Evolutionary conservation across 1,140 invertebrate species (phyloP), one percentile per base, ranked within the genome.

Genomic region (Zaprionus vittiger): DNA sequence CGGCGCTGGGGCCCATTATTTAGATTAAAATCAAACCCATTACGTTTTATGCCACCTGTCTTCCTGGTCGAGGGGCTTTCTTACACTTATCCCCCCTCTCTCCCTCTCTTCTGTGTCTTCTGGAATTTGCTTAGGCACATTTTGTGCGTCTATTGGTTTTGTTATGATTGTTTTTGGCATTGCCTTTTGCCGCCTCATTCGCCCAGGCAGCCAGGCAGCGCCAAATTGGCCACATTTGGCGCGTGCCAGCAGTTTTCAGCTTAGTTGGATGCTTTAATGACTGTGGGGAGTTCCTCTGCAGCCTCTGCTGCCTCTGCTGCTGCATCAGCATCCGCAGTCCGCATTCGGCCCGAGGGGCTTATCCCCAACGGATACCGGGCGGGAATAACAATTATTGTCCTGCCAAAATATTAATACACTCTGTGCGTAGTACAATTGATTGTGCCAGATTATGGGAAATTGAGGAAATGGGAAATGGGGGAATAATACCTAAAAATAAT

Each of bases 21-120:
- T 84, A 89, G 84, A 87, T 87, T 83, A 87, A 79, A 87, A 87
- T 87, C 84, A 87, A 89, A 87, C 78, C 77, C 77, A 89, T 89
- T 83, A 72, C 78, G 67, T 73, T 76, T 89, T 75, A 81, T 75
- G 80, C 70, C 84, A 87, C 84, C 84, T 83, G 83, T 73, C 76
- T 63, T 66, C 67, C 41, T 17, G 41, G n/a, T 17, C 41, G 37
- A 12, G 11, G 74, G 61, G 55, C 26, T 76, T 71, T 56, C 69
- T 76, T 72, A 60, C 17, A 41, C 26, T 31, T 20, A 9, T 41
- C 26, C 31, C 24, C 11, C 12, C 4, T 2, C 1, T 28, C 7
- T 28, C 7, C 0, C 14, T 28, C 9, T 31, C 34, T 34, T 2
- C 2, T 34, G 5, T 31, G 17, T 60, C 52, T 22, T 20, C 34